Base-by-base conservation (phyloP, 1,140 invertebrate genomes). In the Stegodyphus dumicola region DNA sequence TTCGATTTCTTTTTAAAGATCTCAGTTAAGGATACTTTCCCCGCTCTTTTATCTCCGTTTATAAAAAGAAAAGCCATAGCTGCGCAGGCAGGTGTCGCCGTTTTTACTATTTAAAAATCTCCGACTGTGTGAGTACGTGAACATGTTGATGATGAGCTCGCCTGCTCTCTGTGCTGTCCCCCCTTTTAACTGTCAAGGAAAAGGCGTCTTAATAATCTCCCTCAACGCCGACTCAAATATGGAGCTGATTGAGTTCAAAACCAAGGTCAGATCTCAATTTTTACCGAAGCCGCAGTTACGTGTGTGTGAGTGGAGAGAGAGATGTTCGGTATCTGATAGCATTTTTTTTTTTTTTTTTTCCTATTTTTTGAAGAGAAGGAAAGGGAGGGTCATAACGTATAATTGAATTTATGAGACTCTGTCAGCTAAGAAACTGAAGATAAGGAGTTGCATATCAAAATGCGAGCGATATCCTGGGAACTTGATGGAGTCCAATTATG, bases 181-280 rank as follows among this genome's bases (percentile, higher is more conserved):
- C 60, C n/a, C n/a, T 79, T 51, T 70, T 49, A 54, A 52, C 66
- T 51, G 65, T 49, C 53, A 53, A n/a, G 15, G 69, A 56, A 73
- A 73, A 73, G 18, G 78, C 78, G 67, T 81, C 78, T 81, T 81
- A 71, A 81, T 73, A 81, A 81, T 73, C 78, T 81, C 78, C 64
- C 69, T 81, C 78, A 81, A 81, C 78, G 78, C 78, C 70, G 69
- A 52, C 70, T 81, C 78, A 65, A 81, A 81, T 51, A 64, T 64
- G 69, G 69, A 67, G 70, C 53, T 73, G 78, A 81, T 81, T 73
- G 78, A 73, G 78, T 81, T 73, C 69, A 64, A 56, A 73, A 33
- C 60, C 78, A 81, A 81, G 78, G 78, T 81, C 78, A 73, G 15
- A 67, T n/a, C 65, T 67, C 0, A 9, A 15, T 11, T 11, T 9